Base-by-base conservation (phyloP, 2,888 invertebrate species). In the Sphinx pinastri region DNA sequence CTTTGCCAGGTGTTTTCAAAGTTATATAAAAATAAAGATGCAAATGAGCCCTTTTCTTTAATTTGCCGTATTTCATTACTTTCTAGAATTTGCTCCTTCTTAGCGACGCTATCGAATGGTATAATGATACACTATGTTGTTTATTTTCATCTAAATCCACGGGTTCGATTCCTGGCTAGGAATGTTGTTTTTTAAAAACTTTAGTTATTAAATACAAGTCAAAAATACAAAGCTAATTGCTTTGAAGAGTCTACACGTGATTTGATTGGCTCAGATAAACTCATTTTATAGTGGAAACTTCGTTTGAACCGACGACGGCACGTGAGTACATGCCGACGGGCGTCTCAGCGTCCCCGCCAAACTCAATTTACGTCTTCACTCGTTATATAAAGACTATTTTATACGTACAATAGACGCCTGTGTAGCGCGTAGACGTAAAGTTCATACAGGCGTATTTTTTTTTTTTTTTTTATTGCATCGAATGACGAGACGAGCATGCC, bases 241-340 rank as follows among this genome's bases (percentile, higher is more conserved):
- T 19, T 47, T 63, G 12, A 19, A 47, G 63, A 63, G 49, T 49
- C 19, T 19, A 49, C 47, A 63, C 63, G 63, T 47, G 63, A 63
- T 63, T 63, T 63, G 63, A 63, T 63, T 63, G 63, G 47, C 63
- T 19, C 19, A 19, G 63, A 49, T 63, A 63, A 63, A 63, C 63
- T 49, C 63, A 63, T 63, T 63, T 63, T 63, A 63, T 63, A 63
- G 63, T 63, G 49, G 63, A 63, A 63, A 63, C 63, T 63, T 63
- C 63, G 63, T 63, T 63, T 63, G 63, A 63, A 63, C 63, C 63
- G 63, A 55, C 52, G 52, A 45, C 16, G 63, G 63, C 63, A 63
- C 63, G 63, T 63, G 63, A 19, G 63, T 19, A 63, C 60, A 25
- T 31, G 25, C 25, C 31, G 58, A 10, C 58, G 58, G 63, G 45